Conservation (phyloP, 1,140 invertebrate genomes). For the Trichoplusia ni region DNA sequence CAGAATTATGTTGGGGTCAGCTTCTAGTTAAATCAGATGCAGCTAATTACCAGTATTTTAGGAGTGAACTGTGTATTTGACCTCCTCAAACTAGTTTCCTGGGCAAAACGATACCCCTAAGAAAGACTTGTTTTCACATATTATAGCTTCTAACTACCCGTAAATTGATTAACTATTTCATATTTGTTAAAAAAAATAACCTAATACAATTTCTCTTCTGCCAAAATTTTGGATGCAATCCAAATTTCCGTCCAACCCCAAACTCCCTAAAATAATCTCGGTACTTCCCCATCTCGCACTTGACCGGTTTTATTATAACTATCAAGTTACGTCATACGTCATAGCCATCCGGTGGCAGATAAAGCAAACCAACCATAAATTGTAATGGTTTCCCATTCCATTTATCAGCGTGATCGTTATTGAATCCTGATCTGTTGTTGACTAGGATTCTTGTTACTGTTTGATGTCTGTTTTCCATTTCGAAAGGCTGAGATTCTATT, state of each 20-base stretch:
- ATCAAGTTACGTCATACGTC: conserved; percentile 33
- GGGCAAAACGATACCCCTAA: no score
- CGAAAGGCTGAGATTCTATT: background rate
- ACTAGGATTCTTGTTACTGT: conserved; percentile 7
- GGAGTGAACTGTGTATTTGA: no score
- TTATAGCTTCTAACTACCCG: no score
- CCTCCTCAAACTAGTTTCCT: no score
- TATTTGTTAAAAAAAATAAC: no score
- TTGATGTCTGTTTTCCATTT: background rate
- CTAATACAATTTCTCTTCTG: no score
- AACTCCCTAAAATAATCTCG: background rate
- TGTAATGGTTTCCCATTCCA: conserved; percentile 43
- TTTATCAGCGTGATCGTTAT: conserved; percentile 46
- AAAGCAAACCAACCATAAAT: conserved; percentile 49
- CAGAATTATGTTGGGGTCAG: no score
- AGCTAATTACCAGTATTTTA: no score
- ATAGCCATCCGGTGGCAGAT: conserved; percentile 32
- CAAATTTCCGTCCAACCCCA: background rate
- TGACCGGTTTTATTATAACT: conserved; percentile 36
- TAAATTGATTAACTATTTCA: no score
- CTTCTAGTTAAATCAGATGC: no score
- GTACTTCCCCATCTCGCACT: background rate
- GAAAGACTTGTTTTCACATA: no score
- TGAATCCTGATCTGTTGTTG: conserved; percentile 33
- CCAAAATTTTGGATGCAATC: background rate